Base-by-base conservation (phyloP, 2,888 invertebrate species). In the Neoitamus cyanurus region DNA sequence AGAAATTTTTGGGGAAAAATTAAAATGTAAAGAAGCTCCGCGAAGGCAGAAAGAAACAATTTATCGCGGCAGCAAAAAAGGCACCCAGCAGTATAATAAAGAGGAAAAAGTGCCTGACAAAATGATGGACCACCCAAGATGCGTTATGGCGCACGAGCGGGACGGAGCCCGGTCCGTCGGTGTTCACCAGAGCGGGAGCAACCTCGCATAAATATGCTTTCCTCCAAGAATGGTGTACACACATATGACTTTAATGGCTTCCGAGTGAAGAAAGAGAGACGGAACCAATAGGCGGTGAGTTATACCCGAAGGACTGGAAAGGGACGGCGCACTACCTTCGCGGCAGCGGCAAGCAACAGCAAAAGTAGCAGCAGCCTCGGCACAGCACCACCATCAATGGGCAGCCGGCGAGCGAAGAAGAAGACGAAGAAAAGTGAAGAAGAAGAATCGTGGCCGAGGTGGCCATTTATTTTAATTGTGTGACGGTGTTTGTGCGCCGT, bases 251-350 rank as follows among this genome's bases (percentile, higher is more conserved):
- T 91, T 91, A 91, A 91, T 91, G 91, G 91, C 91, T 91, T 90
- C 91, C 90, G 90, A 90, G 89, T 89, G 89, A 90, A 90, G 89
- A 89, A 90, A 90, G 90, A 90, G 89, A 89, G 89, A 89, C 90
- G 89, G 90, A 90, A 90, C 90, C 90, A 90, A 90, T 90, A 90
- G 90, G 90, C 89, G 90, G 89, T 89, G 89, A 58, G 78, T 80
- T 80, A 80, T 34, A 30, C 28, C 31, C 31, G 48, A 31, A 5
- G 37, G 48, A 69, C 36, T 36, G 68, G 37, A 82, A 69, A 68
- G 69, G 42, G 82, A 82, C 30, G 82, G 69, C 69, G 82, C 36
- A 37, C 15, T 28, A 34, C 36, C 34, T n/a, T 13, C 28, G 36
- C 31, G 15, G 34, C 37, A n/a, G 11, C 28, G 20, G 20, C 78